Percentiles rank a stretch among this genome's conserved stretches.
These are phyloP conservation scores for Enteromius fasciolatus DNA, from an alignment of 2,797 vertebrate genomes.

Conservation along the genomic window DNA sequence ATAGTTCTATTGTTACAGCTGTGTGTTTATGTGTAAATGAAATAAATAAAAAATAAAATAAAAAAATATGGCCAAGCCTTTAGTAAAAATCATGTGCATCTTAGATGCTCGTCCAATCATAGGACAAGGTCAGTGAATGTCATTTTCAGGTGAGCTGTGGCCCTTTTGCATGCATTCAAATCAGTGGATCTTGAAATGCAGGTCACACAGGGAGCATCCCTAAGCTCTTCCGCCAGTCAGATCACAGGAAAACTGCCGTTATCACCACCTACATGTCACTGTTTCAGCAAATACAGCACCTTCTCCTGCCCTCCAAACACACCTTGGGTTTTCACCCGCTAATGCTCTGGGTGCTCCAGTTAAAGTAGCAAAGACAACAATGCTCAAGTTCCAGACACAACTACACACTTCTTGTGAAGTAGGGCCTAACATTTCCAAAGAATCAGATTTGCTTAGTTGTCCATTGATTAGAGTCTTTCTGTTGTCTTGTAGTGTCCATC, in stretches of 20 bases:
- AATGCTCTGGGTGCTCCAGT: not conserved
- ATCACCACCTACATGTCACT: slow-evolving; percentile 6
- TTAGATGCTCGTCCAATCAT: not conserved
- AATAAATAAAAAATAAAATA: no score
- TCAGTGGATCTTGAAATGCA: slow-evolving; percentile 9
- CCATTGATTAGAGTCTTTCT: not conserved
- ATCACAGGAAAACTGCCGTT: not conserved
- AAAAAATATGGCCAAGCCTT: not conserved
- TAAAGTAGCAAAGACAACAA: not conserved
- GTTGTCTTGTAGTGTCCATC: not conserved
- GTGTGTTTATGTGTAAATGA: no score
- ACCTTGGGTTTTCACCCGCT: not conserved
- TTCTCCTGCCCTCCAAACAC: not conserved
- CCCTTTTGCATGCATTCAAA: slow-evolving; percentile 72
- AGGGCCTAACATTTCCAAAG: not conserved
- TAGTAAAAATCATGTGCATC: not conserved
- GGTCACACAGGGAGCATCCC: not conserved
- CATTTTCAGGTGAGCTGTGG: slow-evolving; percentile 61
- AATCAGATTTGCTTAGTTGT: not conserved
- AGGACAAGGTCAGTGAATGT: slow-evolving; percentile 37
- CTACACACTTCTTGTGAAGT: not conserved
- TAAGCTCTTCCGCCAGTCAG: not conserved
- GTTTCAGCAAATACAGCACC: slow-evolving; percentile 2
- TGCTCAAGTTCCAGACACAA: not conserved
- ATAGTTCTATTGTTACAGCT: not conserved